phyloP scores from a whole-genome alignment of 2,113 vertebrate genomes.

The Pseudopipra pipra region DNA sequence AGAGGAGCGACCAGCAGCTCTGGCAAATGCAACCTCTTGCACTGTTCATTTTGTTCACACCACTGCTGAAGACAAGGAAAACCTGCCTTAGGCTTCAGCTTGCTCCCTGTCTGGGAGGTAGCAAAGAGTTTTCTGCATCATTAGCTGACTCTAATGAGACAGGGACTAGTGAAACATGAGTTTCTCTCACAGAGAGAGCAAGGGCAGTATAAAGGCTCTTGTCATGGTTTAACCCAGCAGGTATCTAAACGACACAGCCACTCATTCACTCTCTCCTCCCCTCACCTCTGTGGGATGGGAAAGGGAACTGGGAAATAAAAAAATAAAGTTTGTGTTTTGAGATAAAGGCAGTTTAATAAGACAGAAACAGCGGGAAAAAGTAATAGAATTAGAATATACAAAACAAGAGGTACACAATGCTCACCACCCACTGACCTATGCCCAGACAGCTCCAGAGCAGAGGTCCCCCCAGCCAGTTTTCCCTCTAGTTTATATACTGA shows the following conservation, averaged over 20 bases:
- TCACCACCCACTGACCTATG: not conserved
- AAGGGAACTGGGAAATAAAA: not conserved
- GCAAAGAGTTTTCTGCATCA: not conserved
- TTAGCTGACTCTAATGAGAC: not conserved
- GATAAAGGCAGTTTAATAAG: not conserved
- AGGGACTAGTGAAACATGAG: not conserved
- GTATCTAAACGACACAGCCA: not conserved
- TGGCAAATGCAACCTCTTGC: slow-evolving; percentile 79
- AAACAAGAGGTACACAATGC: not conserved
- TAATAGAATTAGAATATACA: not conserved
- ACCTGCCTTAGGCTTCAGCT: not conserved
- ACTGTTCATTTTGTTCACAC: slow-evolving; percentile 85
- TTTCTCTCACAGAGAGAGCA: not conserved
- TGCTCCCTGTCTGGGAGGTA: not conserved
- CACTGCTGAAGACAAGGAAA: slow-evolving; percentile 73
- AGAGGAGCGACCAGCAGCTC: slow-evolving; percentile 87
- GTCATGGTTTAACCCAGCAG: not conserved
- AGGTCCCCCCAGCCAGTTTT: not conserved
- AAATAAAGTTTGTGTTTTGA: not conserved
- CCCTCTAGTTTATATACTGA: not conserved
- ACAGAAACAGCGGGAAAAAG: not conserved
- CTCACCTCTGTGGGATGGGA: not conserved
- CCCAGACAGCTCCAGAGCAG: not conserved
- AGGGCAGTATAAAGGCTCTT: not conserved
- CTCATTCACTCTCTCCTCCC: not conserved